Evolutionary conservation across 2,797 vertebrate species (phyloP).

Genomic region (Periophthalmus magnuspinnatus): DNA sequence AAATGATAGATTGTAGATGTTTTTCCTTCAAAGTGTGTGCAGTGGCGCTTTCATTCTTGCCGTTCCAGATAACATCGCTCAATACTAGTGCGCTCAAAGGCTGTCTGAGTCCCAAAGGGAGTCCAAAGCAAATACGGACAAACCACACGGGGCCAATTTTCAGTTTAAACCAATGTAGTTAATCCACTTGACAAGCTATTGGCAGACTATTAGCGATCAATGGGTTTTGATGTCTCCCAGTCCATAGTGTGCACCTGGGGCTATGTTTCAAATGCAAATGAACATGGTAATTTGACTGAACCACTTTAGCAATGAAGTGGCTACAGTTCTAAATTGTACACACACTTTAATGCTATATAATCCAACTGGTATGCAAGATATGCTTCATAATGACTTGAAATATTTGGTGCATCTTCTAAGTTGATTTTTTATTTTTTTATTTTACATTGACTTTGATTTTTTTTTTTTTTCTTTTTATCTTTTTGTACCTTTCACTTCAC

Average conservation of each 20-base stretch:
- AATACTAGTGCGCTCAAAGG: slow-evolving; percentile 22
- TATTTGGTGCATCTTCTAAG: too few relatives aligned
- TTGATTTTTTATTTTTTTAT: too few relatives aligned
- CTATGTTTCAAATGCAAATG: not conserved
- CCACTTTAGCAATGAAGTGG: not conserved
- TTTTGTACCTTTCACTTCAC: too few relatives aligned
- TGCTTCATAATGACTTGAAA: too few relatives aligned
- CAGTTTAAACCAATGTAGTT: not conserved
- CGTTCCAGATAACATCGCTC: slow-evolving; percentile 42
- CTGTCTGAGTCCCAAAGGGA: slow-evolving; percentile 37
- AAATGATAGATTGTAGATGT: slow-evolving; percentile 44
- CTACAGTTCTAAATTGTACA: too few relatives aligned
- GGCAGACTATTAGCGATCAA: slow-evolving; percentile 1
- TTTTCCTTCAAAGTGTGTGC: slow-evolving; percentile 31
- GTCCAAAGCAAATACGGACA: slow-evolving; percentile 29
- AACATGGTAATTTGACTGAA: not conserved
- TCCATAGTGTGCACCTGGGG: not conserved
- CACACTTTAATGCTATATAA: too few relatives aligned
- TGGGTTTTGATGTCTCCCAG: not conserved
- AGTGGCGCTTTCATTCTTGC: slow-evolving; percentile 21
- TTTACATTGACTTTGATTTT: too few relatives aligned
- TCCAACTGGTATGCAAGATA: too few relatives aligned
- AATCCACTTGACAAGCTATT: slow-evolving; percentile 2
- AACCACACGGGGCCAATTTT: slow-evolving; percentile 18
- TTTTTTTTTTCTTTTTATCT: too few relatives aligned